Conservation (phyloP, 2,888 invertebrate species). For the Philhelius pedissequus region DNA sequence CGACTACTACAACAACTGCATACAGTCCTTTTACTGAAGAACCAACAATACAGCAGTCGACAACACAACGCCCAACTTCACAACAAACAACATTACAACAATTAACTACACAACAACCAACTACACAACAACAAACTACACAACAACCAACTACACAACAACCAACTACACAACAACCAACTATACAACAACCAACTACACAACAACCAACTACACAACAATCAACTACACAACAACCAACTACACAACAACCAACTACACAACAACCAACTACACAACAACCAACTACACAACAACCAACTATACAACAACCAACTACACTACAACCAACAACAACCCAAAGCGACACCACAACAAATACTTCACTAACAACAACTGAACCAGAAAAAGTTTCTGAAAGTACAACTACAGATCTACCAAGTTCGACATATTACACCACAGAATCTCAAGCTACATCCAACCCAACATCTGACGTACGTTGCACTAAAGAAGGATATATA, state of each 20-base stretch:
- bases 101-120: neutral
- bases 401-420: slow-evolving; percentile 29
- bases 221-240: slow-evolving; percentile 36
- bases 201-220: neutral
- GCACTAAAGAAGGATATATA: slow-evolving; percentile 78
- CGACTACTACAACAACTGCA: neutral
- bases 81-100: neutral
- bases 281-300: slow-evolving; percentile 65
- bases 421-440: slow-evolving; percentile 43
- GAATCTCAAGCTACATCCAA: slow-evolving; percentile 56
- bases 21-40: slow-evolving; percentile 19
- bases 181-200: neutral
- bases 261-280: slow-evolving; percentile 14
- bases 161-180: slow-evolving; percentile 25
- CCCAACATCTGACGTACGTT: slow-evolving; percentile 72
- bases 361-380: slow-evolving; percentile 17
- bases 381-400: slow-evolving; percentile 25
- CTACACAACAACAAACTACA: neutral
- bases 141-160: slow-evolving; percentile 43
- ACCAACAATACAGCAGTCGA: neutral
- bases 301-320: slow-evolving; percentile 42
- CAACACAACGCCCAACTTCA: neutral
- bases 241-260: neutral
- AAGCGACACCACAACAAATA: neutral
- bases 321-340: slow-evolving; percentile 34